Evolutionary conservation across 1,140 invertebrate species (phyloP), one percentile per base, ranked within the genome.

Genomic region (Temnothorax curvispinosus): DNA sequence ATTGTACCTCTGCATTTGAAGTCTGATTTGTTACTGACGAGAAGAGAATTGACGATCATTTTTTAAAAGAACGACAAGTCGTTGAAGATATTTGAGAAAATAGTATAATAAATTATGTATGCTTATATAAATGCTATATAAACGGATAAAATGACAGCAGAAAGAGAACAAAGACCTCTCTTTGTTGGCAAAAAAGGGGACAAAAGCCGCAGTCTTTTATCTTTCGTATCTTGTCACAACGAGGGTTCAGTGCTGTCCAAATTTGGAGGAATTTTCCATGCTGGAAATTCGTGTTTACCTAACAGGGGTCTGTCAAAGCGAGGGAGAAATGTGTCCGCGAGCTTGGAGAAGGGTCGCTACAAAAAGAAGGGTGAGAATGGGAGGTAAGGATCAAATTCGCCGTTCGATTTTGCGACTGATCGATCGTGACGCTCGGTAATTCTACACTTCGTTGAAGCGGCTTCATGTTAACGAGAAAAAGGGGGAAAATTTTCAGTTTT

Each of bases 401-500:
- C 27, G 47, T 65, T 77, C 82, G 82, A 77, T 85, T 85, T 85
- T 77, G 72, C 58, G 47, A 85, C n/a, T 65, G 72, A 85, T 85
- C 72, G 82, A 85, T 85, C 58, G 72, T 77, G 41, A 60, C 47
- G 54, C 41, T n/a, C 32, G 41, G 76, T 86, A 86, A 86, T 82
- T 86, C 77, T 81, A 81, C 65, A 52, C 85, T 86, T 52, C 65
- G 11, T 27, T 41, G 54, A 54, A 86, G 65, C 77, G 65, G 62
- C 41, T 58, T 72, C 21, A 13, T 58, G 69, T 86, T 86, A 86
- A 82, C 67, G 27, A 85, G 54, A 47, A 65, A 77, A 60, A 27
- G 32, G 18, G 11, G 5, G 4, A 52, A 86, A 69, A 71, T 81
- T 52, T 71, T 72, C 7, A 1, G 18, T 35, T 80, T 80, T 86